Base-by-base conservation (phyloP, 2,113 vertebrate genomes). In the Rhegmatorhina hoffmannsi region DNA sequence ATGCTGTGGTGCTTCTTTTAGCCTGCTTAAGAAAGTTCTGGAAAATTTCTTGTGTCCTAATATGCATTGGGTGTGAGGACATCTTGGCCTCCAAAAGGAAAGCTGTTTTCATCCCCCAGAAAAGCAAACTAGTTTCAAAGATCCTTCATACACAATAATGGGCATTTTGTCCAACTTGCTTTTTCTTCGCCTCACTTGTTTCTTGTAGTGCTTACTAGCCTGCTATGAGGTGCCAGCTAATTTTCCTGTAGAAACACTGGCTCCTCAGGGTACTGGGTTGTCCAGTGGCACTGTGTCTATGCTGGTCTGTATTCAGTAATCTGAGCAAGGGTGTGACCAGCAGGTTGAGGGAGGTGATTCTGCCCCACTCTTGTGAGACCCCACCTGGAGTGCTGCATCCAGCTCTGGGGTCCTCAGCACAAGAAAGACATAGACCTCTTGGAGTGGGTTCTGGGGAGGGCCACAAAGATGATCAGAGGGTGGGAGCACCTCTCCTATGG, bases 111-210 rank as follows among this genome's bases (percentile, higher is more conserved):
- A 50, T 53, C 10, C 43, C 25, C 16, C 15, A 50, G 64, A 49
- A 70, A 31, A 84, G 59, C 24, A 49, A 91, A 70, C 7, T 10
- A 0, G 1, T 73, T 84, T 78, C 31, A 70, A 4, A 84, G 69
- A n/a, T 40, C 36, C 13, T 25, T 87, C 7, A 5, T 43, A 29
- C 2, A 8, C 7, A 52, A 4, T 59, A 21, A 55, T 31, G 34
- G 68, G 5, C 60, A 40, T 28, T 49, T 84, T 8, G 8, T 64
- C 24, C 13, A 7, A 10, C 23, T 49, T 74, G 28, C 8, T 3
- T 69, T 33, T 18, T n/a, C 40, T 7, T 0, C 0, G 5, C 5
- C 4, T 9, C 0, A 1, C 25, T 87, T 75, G 28, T 75, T 81
- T 40, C 34, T 67, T 53, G 15, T n/a, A 58, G 70, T 36, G 23